Evolutionary conservation across 2,113 vertebrate species (phyloP), one percentile per base, ranked within the genome.

Genomic region (Phocoena sinus): DNA sequence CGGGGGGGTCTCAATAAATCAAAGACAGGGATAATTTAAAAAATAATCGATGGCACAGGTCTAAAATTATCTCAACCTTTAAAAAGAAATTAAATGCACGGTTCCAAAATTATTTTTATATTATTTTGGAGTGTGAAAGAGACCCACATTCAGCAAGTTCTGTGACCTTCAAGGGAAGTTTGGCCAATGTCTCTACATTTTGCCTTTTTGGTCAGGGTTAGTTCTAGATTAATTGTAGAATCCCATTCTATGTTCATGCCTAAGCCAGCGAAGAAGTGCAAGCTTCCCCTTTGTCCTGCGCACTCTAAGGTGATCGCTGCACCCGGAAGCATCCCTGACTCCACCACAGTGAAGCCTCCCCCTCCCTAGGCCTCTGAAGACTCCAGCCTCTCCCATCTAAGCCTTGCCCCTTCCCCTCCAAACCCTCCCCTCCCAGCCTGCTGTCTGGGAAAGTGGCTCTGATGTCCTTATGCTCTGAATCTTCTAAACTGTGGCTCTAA

Each of bases 331-430:
- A 50, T 56, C 73, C 20, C 18, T 9, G 33, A 10, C 47, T 58
- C 26, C 17, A 33, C 20, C 0, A 0, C 1, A 8, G 47, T 63
- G 67, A 47, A 10, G 20, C 36, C 50, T 80, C 8, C 13, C 80
- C 50, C 47, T 53, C 53, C 82, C 62, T 10, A 25, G n/a, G 36
- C 21, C 12, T 26, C 23, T 6, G 1, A 1, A 4, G 3, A 36
- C 25, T 21, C 11, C 47, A 21, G 23, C 1, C 13, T 6, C 18
- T 26, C 7, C 76, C 2, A 20, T n/a, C 33, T 58, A 14, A 67
- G 10, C 21, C 41, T 9, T 7, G 18, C 13, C 2, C 0, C 17
- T 31, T 8, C 2, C 4, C 21, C 1, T 18, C 3, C 7, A 41
- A 50, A 11, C 50, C 63, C 81, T 70, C 17, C 33, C 11, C 41